Conservation (phyloP, 2,888 invertebrate genomes). For the Polyommatus icarus region DNA sequence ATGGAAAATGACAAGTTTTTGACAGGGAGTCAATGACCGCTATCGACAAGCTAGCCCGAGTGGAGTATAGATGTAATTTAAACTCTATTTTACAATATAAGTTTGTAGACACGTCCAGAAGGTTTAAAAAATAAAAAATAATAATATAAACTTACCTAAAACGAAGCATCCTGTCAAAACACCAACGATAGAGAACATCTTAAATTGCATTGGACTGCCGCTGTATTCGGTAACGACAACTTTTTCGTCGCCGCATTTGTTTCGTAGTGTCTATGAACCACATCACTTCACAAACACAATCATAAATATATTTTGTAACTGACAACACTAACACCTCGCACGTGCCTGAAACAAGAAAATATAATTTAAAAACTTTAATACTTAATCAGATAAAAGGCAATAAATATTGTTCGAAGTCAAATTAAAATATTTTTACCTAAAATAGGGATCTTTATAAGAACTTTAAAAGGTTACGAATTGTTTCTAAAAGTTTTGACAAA, state of each 20-base stretch:
- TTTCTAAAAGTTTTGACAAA: not conserved
- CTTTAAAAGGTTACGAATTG: not conserved
- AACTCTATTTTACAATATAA: too few relatives aligned
- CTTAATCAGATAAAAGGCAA: not conserved
- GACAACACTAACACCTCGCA: constrained; percentile 44
- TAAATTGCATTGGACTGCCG: constrained; percentile 54
- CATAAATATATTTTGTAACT: constrained; percentile 46
- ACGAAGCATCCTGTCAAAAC: constrained; percentile 42
- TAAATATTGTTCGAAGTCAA: not conserved
- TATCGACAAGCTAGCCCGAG: too few relatives aligned
- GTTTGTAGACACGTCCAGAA: too few relatives aligned
- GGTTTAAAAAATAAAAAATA: not conserved
- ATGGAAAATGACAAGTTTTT: too few relatives aligned
- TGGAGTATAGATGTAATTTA: too few relatives aligned
- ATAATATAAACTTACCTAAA: constrained; percentile 41
- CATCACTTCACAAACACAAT: constrained; percentile 52
- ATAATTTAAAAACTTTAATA: not conserved
- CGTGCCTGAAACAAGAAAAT: constrained; percentile 48
- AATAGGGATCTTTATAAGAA: not conserved
- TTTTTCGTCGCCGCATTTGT: constrained; percentile 72
- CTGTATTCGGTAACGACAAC: constrained; percentile 36
- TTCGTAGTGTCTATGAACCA: constrained; percentile 50
- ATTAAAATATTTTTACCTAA: not conserved
- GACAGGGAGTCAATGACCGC: too few relatives aligned
- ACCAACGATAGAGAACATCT: constrained; percentile 49